Base-by-base conservation (phyloP, 92 coral and sea anemone species). In the Hydrozoanthus gracilis region DNA sequence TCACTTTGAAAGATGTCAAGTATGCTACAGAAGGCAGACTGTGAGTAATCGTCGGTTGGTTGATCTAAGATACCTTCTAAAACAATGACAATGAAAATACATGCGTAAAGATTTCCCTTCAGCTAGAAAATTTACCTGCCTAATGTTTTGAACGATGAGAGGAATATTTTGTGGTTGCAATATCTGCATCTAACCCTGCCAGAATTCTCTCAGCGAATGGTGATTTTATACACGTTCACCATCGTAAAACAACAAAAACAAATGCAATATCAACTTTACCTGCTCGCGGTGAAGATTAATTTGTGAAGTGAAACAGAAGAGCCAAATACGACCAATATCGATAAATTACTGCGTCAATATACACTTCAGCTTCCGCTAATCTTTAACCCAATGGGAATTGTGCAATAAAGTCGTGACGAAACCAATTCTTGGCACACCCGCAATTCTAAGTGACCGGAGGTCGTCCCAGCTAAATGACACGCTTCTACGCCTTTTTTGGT, bases 281-380 rank as follows among this genome's bases (percentile, higher is more conserved):
- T 62, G 17, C 8, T 9, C 73, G 64, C 65, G 72, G 84, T 15
- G 56, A 62, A 46, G 84, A 79, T 56, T 79, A 56, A 58, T 60
- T 58, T 56, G 68, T 77, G 50, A 77, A 77, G 47, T 58, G 82
- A 77, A 48, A 44, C 14, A 77, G 11, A 77, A 55, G 67, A 47
- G 6, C 73, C 52, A 48, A 10, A n/a, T 8, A 7, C 10, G 72
- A 52, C 73, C 85, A 80, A 67, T 80, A 80, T 64, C 69, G 74
- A n/a, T 80, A 18, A 51, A 46, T 47, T 13, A 46, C 85, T 80
- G n/a, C 17, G 48, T 65, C 85, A 80, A 80, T 80, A 65, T 45
- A 51, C 46, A 51, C 72, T 52, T 76, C 82, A 27, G 82, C 85
- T 80, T 80, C 85, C 85, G 85, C 73, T 11, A 8, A 5, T 14